A percentile compares a stretch with the other conserved stretches of the same genome.
Evolutionary conservation across 2,113 vertebrate genomes (phyloP).

Genomic region (Lota lota): DNA sequence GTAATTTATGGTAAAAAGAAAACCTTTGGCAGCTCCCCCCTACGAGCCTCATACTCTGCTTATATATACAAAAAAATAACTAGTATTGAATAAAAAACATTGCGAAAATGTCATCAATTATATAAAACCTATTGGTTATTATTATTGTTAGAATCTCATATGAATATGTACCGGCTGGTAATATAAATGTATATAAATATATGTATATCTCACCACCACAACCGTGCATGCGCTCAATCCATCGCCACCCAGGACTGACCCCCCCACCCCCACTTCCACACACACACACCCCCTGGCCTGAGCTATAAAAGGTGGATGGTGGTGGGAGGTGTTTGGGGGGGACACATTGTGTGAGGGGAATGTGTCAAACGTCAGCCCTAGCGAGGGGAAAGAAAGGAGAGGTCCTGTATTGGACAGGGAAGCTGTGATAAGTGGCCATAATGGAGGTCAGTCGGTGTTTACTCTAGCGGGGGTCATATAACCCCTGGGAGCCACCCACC

Average conservation of each 20-base stretch:
- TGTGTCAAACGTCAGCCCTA: constrained; percentile 64
- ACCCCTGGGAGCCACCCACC: constrained; percentile 54
- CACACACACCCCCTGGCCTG: constrained; percentile 7
- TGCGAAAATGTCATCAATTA: too few species aligned
- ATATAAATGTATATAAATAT: too few species aligned
- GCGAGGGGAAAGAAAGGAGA: constrained; percentile 52
- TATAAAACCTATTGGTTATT: too few species aligned
- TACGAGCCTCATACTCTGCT: constrained; percentile 11
- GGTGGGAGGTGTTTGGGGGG: not conserved
- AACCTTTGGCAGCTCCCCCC: constrained; percentile 11
- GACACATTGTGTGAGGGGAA: constrained; percentile 53
- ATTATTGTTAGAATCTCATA: too few species aligned
- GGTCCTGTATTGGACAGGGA: constrained; percentile 21
- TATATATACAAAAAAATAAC: too few species aligned
- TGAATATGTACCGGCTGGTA: too few species aligned
- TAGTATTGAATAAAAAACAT: too few species aligned
- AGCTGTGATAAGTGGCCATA: constrained; percentile 65
- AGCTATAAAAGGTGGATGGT: constrained; percentile 17
- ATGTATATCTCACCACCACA: too few species aligned
- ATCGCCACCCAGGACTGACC: constrained; percentile 26
- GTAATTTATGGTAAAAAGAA: constrained; percentile 50
- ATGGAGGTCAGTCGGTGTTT: constrained; percentile 71
- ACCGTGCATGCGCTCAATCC: constrained; percentile 33
- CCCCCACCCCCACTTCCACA: constrained; percentile 22
- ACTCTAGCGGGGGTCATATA: constrained; percentile 59